These are phyloP conservation scores for Atta texana DNA, from an alignment of 1,140 invertebrate species.

Conservation along the genomic window DNA sequence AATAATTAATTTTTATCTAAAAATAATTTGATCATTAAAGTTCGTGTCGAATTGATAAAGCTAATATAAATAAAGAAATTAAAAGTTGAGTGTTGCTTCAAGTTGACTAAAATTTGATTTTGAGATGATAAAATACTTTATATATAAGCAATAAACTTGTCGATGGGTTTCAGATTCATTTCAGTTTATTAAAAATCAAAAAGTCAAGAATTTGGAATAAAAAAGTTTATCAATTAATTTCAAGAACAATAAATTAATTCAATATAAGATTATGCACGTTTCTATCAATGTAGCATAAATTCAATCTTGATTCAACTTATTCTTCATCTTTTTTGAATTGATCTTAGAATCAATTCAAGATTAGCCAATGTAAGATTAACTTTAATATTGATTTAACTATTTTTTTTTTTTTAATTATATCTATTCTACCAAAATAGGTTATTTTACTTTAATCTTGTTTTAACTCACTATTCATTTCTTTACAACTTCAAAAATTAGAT, in stretches of 20 bases:
- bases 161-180: not conserved
- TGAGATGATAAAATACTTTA: not conserved
- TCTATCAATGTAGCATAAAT: too few relatives aligned
- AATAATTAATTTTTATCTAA: not conserved
- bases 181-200: not conserved
- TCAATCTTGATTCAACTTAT: too few relatives aligned
- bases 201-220: not conserved
- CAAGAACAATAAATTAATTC: not conserved
- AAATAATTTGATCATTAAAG: not conserved
- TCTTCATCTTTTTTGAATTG: too few relatives aligned
- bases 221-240: not conserved
- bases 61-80: not conserved
- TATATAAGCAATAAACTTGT: not conserved
- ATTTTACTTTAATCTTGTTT: too few relatives aligned
- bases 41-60: not conserved
- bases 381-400: too few relatives aligned
- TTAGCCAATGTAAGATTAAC: too few relatives aligned
- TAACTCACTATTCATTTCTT: too few relatives aligned
- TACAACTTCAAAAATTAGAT: too few relatives aligned
- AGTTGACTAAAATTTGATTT: not conserved
- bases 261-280: too few relatives aligned
- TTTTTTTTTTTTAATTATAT: too few relatives aligned
- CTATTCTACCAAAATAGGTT: too few relatives aligned
- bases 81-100: not conserved
- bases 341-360: too few relatives aligned